Percentiles rank a stretch among this genome's conserved stretches.
Conservation (phyloP, 2,888 invertebrate species). For the Sphaerolaimus hirsutus region DNA sequence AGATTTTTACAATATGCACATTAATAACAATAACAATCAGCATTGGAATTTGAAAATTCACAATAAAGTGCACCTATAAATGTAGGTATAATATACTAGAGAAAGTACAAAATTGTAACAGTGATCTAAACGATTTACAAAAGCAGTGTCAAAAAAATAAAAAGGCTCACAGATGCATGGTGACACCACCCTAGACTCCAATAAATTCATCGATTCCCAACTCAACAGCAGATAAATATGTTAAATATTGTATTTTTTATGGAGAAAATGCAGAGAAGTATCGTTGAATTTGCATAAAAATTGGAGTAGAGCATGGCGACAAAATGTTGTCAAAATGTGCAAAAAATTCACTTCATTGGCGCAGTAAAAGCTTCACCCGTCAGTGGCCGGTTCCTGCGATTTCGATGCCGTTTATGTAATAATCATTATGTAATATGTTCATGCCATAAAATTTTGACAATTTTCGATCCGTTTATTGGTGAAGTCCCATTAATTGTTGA, state of each 20-base stretch:
- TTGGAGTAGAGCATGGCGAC: neutral
- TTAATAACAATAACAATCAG: no score
- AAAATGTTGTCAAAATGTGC: constrained; percentile 1
- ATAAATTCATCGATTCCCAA: no score
- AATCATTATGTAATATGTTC: neutral
- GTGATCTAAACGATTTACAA: no score
- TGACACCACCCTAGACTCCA: no score
- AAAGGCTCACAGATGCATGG: no score
- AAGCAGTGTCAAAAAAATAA: no score
- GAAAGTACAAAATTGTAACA: no score
- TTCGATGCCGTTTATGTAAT: neutral
- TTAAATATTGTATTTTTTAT: neutral
- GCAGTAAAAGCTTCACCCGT: constrained; percentile 24
- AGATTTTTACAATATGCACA: no score
- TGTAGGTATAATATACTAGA: no score
- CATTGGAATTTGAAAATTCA: no score
- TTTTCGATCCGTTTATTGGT: neutral
- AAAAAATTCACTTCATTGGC: constrained; percentile 21
- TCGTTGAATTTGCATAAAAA: neutral
- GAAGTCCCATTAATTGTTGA: neutral
- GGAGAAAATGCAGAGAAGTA: neutral
- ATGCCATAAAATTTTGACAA: neutral
- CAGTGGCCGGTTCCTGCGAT: constrained; percentile 23
- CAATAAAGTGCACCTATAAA: no score
- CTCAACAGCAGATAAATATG: neutral